Evolutionary conservation across 1,140 invertebrate genomes (phyloP).

Genomic region (Drosophila eugracilis): DNA sequence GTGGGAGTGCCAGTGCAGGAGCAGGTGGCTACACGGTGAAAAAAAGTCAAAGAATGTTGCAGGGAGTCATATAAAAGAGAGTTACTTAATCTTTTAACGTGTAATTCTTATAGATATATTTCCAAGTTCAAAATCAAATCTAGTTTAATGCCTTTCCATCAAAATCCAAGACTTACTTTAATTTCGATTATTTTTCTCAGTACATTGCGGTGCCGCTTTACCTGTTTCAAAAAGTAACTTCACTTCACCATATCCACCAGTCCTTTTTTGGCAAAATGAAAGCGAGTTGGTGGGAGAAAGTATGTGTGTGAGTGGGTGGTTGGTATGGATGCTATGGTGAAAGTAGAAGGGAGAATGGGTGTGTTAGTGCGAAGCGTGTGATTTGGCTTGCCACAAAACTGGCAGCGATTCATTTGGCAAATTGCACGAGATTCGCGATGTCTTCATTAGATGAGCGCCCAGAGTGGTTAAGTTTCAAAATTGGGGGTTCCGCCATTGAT

Average conservation of each 20-base stretch:
- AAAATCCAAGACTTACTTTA: background rate
- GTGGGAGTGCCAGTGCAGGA: background rate
- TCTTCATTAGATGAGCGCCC: conserved; percentile 28
- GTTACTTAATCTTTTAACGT: no score
- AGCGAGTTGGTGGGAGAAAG: background rate
- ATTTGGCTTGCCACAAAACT: conserved; percentile 27
- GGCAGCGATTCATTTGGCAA: conserved; percentile 56
- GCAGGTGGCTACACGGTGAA: background rate
- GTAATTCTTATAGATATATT: background rate
- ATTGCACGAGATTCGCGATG: conserved; percentile 37
- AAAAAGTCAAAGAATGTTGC: background rate
- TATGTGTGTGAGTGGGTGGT: background rate
- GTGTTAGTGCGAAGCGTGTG: conserved; percentile 4
- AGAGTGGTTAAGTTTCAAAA: background rate
- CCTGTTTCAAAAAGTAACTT: conserved; percentile 41
- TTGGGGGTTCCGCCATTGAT: conserved; percentile 4
- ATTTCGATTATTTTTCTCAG: background rate
- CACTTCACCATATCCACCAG: conserved; percentile 2
- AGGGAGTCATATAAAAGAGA: no score
- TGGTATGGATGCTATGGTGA: background rate
- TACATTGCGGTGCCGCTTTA: background rate
- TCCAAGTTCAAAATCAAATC: no score
- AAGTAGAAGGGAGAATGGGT: background rate
- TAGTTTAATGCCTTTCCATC: background rate
- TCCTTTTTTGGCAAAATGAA: conserved; percentile 4